Evolutionary conservation across 2,113 vertebrate species (phyloP).

Genomic region (Anarhynchus alexandrinus): DNA sequence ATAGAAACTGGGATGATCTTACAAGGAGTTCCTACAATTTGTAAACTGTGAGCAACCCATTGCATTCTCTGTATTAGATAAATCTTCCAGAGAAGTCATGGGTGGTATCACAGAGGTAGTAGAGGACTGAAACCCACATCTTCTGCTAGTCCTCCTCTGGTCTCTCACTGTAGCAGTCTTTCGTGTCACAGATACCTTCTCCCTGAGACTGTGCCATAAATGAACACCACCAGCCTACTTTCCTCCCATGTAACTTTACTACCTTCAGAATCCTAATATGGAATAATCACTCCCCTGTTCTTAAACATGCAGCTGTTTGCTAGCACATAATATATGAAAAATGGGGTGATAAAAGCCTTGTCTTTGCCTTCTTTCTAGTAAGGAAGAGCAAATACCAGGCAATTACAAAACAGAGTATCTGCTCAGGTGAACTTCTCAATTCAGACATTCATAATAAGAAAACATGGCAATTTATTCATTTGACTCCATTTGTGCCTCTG

Average conservation of each 20-base stretch:
- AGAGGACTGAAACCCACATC: not conserved
- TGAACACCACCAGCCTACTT: not conserved
- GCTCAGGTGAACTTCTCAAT: slow-evolving; percentile 29
- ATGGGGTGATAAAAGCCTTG: slow-evolving; percentile 16
- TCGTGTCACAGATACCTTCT: not conserved
- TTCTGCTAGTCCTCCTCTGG: not conserved
- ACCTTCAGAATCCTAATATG: not conserved
- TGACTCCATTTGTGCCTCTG: slow-evolving; percentile 34
- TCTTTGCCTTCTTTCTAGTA: slow-evolving; percentile 36
- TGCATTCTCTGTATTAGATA: not conserved
- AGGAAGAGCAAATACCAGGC: slow-evolving; percentile 14
- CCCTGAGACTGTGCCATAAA: not conserved
- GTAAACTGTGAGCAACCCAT: not conserved
- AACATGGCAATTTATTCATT: slow-evolving; percentile 51
- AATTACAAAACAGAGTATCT: slow-evolving; percentile 31
- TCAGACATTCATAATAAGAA: slow-evolving; percentile 39
- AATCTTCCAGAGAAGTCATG: not conserved
- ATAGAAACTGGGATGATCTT: not conserved
- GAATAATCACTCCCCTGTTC: slow-evolving; percentile 7
- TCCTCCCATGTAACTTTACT: not conserved
- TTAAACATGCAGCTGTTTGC: not conserved
- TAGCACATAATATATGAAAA: not conserved
- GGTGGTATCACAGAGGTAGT: not conserved
- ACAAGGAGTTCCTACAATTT: not conserved
- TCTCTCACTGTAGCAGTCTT: not conserved